Evolutionary conservation across 2,888 invertebrate species (phyloP), one percentile per base, ranked within the genome.

Genomic region (Melanchra persicariae): DNA sequence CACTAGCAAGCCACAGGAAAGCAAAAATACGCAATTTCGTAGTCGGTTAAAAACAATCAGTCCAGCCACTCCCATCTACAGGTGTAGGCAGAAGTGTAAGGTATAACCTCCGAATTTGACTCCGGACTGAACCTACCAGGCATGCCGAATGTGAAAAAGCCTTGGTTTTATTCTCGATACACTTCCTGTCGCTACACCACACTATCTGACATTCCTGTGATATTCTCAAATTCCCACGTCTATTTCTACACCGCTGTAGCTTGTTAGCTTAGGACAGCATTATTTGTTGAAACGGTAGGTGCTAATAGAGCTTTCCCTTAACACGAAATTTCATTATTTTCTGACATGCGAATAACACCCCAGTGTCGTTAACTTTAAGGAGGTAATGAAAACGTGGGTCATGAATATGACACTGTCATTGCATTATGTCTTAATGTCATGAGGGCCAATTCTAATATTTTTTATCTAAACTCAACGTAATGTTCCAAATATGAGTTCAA

Each of bases 301-400:
- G 70, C 34, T 71, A 79, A 75, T 52, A 68, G 34, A 70, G 43
- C 66, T 76, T 80, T 72, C 78, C 83, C 82, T 83, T 86, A 85
- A 77, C 45, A 68, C 30, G 54, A 84, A 85, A 87, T 85, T 81
- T 80, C 75, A 74, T 63, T 78, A 72, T 82, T 82, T 82, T 84
- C 81, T 85, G 87, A 86, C 88, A 87, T 87, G 87, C 83, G 68
- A 79, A 87, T 85, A 82, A 79, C 83, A 85, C 83, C 87, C 85
- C 68, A 84, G 82, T 87, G 83, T 86, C 87, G 86, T 65, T 55
- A 37, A 54, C 74, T 73, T 71, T 78, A 86, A 80, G 86, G 86
- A 87, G 86, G 79, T 88, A 89, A 87, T 88, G 81, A 88, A 86
- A 85, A 81, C 72, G 68, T 62, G 7, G 43, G 59, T 73, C 79